These are phyloP conservation scores for Harpalus rufipes DNA, from an alignment of 2,888 invertebrate genomes.

Conservation along the genomic window DNA sequence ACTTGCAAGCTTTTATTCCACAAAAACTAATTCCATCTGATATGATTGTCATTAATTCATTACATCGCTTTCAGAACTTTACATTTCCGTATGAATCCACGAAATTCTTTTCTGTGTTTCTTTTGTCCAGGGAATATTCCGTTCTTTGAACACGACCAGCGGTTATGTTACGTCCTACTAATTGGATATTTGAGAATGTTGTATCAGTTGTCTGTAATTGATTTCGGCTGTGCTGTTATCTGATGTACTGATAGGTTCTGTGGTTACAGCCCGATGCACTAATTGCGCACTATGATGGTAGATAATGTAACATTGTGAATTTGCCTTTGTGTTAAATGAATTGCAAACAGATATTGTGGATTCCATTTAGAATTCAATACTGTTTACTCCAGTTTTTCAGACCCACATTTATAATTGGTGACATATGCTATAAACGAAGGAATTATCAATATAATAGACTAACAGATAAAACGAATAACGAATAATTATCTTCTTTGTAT, in stretches of 20 bases:
- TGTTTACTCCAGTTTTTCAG: not conserved
- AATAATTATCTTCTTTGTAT: not conserved
- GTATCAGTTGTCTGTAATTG: slow-evolving; percentile 65
- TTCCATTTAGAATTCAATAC: slow-evolving; percentile 18
- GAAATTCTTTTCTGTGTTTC: slow-evolving; percentile 41
- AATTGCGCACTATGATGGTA: slow-evolving; percentile 56
- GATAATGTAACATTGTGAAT: slow-evolving; percentile 64
- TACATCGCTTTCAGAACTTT: slow-evolving; percentile 49
- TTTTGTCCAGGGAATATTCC: slow-evolving; percentile 34
- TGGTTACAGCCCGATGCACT: slow-evolving; percentile 60
- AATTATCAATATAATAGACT: not conserved
- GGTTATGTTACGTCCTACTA: slow-evolving; percentile 50
- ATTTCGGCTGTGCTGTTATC: slow-evolving; percentile 63
- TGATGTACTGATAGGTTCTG: slow-evolving; percentile 62
- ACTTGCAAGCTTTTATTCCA: slow-evolving; percentile 49
- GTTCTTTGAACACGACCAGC: not conserved
- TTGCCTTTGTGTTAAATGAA: slow-evolving; percentile 57
- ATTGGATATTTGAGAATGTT: slow-evolving; percentile 66
- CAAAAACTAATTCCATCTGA: slow-evolving; percentile 56
- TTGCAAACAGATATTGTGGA: slow-evolving; percentile 53
- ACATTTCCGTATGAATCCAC: slow-evolving; percentile 35
- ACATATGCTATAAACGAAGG: not conserved
- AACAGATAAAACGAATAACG: not conserved
- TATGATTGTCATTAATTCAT: slow-evolving; percentile 60
- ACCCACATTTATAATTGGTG: slow-evolving; percentile 14